Evolutionary conservation across 2,888 invertebrate species (phyloP).

Genomic region (Lochmaea crataegi): DNA sequence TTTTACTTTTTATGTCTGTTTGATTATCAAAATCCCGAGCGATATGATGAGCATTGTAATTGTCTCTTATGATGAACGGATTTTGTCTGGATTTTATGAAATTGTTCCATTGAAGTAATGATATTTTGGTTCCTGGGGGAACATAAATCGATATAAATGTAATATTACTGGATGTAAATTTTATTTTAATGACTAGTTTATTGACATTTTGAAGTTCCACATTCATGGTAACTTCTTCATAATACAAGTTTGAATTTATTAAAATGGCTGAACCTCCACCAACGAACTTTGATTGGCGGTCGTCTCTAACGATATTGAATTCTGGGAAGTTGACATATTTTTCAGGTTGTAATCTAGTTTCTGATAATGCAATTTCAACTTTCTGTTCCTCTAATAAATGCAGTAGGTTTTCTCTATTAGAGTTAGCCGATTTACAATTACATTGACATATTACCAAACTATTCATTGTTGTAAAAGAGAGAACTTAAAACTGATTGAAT

Average conservation of each 20-base stretch:
- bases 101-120: constrained; percentile 3
- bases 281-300: too few species aligned
- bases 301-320: too few species aligned
- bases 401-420: too few species aligned
- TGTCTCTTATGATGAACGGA: constrained; percentile 16
- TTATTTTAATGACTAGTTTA: too few species aligned
- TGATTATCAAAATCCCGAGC: constrained; percentile 8
- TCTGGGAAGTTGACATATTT: too few species aligned
- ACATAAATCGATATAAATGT: constrained; percentile 14
- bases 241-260: too few species aligned
- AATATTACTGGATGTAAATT: not conserved
- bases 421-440: constrained; percentile 21
- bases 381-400: too few species aligned
- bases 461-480: constrained; percentile 12
- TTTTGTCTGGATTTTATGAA: constrained; percentile 9
- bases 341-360: constrained; percentile 24
- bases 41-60: constrained; percentile 11
- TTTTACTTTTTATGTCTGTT: constrained; percentile 2
- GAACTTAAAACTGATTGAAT: constrained; percentile 1
- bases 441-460: constrained; percentile 22
- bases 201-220: too few species aligned
- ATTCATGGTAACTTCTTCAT: too few species aligned
- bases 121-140: constrained; percentile 7
- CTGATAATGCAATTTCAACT: constrained; percentile 24
- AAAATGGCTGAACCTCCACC: too few species aligned